Evolutionary conservation across 2,888 invertebrate genomes (phyloP), one percentile per base, ranked within the genome.

Genomic region (Mactromeris polynyma): DNA sequence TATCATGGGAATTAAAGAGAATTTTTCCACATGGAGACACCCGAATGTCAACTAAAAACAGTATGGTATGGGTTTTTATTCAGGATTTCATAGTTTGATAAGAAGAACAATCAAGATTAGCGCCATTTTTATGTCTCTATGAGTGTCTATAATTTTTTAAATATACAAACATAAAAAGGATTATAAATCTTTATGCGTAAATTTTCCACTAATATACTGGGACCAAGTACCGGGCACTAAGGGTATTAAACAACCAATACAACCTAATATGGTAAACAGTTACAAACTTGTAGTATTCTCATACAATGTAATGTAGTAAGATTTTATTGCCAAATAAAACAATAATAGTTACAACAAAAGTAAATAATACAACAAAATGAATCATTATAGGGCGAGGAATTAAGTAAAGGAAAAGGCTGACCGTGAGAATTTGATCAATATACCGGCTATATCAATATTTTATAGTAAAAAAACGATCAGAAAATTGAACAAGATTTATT

Each of bases 201-300:
- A 73, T 33, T 73, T 73, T 73, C 33, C 33, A 3, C 73, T 73
- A 36, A 73, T 73, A 31, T 26, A 64, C 58, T 0, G 58, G 58
- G 58, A 9, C 79, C 46, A 79, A 33, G 51, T 80, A 46, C 7
- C 46, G 46, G 46, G 51, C 80, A 46, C 80, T 31, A 11, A 80
- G 80, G 80, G 80, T 42, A 80, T 46, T 51, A 51, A 80, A 80
- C 51, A 51, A 51, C 31, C 80, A 46, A n/a, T 80, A 80, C 33
- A 11, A 21, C 80, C 80, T 51, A 46, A 80, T 80, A 46, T 80
- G 80, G 80, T 31, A 51, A 19, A 46, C 33, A 31, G 42, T 26
- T 73, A 73, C 36, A 36, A 73, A 19, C 33, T 73, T 9, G 19
- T 73, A 73, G 58, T 73, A 73, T 19, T 14, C 17, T 19, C 33